Evolutionary conservation across 2,113 vertebrate species (phyloP), one percentile per base, ranked within the genome.

Genomic region (Epinephelus fuscoguttatus): DNA sequence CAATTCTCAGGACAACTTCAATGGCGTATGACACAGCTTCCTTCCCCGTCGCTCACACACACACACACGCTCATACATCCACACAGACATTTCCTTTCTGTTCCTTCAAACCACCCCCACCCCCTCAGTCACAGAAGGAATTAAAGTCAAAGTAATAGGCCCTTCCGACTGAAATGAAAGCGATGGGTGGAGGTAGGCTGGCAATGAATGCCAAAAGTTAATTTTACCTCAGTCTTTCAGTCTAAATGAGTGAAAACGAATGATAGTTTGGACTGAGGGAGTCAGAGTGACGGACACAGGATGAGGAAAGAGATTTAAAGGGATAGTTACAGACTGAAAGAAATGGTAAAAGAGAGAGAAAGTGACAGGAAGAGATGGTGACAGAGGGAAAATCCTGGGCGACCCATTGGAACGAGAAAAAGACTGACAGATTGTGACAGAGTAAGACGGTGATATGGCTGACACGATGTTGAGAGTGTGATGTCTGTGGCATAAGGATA

Each of bases 321-420:
- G 8, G 42, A 71, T 57, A 78, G 62, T 62, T 66, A 81, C 66
- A 40, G 62, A 70, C 2, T 12, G 57, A 75, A 59, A 76, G 33
- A 81, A 82, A 88, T 14, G 50, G 49, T 67, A 71, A 79, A 75
- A 69, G 47, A 62, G 61, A 50, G 59, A 30, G 67, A 76, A 55
- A 42, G 70, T 76, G 85, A 89, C 84, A 86, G 78, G 57, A 33
- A 75, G 80, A 81, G 53, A 82, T 23, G 77, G 68, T 27, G 82
- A 83, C 60, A 57, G 64, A 89, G 53, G 67, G 75, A 88, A 81
- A 84, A 79, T 70, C 64, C 70, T 30, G 68, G 47, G 78, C 60
- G 37, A 87, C 88, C 88, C 84, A 64, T 90, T 81, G 72, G 68
- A 30, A 84, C 2, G 21, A 64, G 61, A 57, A 79, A 79, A 75